Evolutionary conservation across 2,797 vertebrate genomes (phyloP).

Genomic region (Melanitta fusca): DNA sequence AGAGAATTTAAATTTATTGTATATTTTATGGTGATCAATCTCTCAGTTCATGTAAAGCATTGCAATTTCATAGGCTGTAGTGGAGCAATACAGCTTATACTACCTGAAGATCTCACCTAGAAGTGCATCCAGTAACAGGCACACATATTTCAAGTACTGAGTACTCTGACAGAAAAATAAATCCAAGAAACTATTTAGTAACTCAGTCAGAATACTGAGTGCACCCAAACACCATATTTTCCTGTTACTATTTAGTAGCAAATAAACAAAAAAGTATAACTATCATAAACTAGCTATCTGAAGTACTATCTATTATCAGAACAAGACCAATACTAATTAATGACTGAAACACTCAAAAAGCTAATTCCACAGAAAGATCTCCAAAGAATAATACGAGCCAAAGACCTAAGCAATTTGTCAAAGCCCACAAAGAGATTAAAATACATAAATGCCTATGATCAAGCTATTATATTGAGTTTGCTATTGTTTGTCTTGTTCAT

Average conservation of each 20-base stretch:
- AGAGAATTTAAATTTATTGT: constrained; percentile 11
- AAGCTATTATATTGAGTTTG: not conserved
- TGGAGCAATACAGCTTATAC: not conserved
- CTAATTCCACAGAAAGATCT: not conserved
- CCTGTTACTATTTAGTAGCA: not conserved
- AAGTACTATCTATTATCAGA: not conserved
- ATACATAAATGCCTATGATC: not conserved
- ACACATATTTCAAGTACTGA: not conserved
- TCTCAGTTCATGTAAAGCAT: not conserved
- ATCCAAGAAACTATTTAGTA: not conserved
- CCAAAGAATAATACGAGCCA: not conserved
- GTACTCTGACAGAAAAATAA: not conserved
- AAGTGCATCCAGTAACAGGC: not conserved
- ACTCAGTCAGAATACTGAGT: not conserved
- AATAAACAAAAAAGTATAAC: not conserved
- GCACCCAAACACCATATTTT: not conserved
- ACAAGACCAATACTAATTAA: not conserved
- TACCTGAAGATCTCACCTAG: not conserved
- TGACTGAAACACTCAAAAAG: not conserved
- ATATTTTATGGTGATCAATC: not conserved
- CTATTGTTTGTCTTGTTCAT: not conserved
- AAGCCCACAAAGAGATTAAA: not conserved
- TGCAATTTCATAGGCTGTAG: not conserved
- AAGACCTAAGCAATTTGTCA: not conserved
- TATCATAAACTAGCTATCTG: not conserved